Conservation (phyloP, 1,140 invertebrate genomes). For the Diachasmimorpha longicaudata region DNA sequence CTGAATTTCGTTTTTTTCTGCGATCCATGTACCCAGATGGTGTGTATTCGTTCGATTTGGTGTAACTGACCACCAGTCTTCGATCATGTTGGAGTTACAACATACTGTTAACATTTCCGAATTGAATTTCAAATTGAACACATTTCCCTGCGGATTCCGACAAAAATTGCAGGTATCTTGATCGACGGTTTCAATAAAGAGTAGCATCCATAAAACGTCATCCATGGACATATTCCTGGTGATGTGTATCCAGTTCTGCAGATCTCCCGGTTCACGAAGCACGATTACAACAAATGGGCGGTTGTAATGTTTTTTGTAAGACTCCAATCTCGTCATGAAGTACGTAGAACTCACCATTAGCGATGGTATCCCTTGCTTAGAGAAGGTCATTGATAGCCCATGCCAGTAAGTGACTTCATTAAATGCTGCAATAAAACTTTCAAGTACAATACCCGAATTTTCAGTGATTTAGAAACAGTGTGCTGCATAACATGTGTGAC, state of each 20-base stretch:
- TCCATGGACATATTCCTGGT: constrained; percentile 29
- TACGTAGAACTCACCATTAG: constrained; percentile 21
- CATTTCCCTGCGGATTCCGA: constrained; percentile 9
- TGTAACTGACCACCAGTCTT: constrained; percentile 28
- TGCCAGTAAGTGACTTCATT: background rate
- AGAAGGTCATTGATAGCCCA: background rate
- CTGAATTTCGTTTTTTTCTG: background rate
- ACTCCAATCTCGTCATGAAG: background rate
- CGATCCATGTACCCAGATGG: constrained; percentile 28
- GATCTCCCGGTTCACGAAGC: constrained; percentile 10
- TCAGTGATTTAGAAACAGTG: too few species aligned
- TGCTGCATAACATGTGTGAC: too few species aligned
- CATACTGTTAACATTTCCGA: constrained; percentile 24
- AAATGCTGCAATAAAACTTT: background rate
- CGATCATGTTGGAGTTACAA: background rate
- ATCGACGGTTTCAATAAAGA: background rate
- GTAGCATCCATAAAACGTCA: constrained; percentile 2
- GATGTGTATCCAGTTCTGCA: constrained; percentile 14
- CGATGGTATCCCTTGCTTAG: constrained; percentile 16
- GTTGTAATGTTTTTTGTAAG: background rate
- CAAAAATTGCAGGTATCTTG: constrained; percentile 15
- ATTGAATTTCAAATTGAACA: constrained; percentile 20
- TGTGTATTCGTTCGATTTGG: constrained; percentile 9
- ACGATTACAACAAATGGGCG: constrained; percentile 39
- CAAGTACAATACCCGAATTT: too few species aligned